A percentile compares a stretch with the other conserved stretches of the same genome.
Conservation (phyloP, 2,888 invertebrate genomes). For the Phoenoteleia sp. region DNA sequence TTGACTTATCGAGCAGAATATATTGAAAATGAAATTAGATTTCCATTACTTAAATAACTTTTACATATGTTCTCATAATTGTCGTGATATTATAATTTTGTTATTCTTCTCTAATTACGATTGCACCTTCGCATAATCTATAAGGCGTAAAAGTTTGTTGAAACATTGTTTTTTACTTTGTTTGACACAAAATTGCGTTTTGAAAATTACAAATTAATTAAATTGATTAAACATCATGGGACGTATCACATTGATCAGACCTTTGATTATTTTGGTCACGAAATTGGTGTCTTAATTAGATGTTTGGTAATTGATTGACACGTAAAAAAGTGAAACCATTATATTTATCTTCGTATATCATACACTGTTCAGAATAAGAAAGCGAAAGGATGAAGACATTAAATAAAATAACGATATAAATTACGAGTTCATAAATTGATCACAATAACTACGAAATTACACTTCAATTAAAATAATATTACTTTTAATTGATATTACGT, state of each 20-base stretch:
- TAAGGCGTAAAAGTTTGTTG: too few species aligned
- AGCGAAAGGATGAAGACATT: too few species aligned
- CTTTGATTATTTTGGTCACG: constrained; percentile 25
- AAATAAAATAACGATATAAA: background rate
- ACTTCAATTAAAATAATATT: too few species aligned
- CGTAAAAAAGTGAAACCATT: background rate
- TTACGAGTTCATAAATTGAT: too few species aligned
- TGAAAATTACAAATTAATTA: constrained; percentile 6
- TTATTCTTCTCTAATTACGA: too few species aligned
- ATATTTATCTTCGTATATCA: background rate
- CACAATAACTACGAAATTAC: too few species aligned
- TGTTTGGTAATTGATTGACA: background rate
- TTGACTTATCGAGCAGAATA: background rate
- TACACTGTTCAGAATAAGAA: background rate
- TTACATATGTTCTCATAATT: background rate
- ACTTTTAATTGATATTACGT: too few species aligned
- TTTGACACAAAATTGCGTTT: background rate
- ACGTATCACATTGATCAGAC: background rate
- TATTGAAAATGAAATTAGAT: background rate
- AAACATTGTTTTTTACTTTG: too few species aligned
- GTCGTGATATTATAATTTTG: too few species aligned
- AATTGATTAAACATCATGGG: background rate
- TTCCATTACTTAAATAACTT: constrained; percentile 21
- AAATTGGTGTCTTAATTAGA: constrained; percentile 25
- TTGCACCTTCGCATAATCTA: too few species aligned